phyloP scores from a whole-genome alignment of 35 echinoderm and acorn worm species.

The Diadema setosum region DNA sequence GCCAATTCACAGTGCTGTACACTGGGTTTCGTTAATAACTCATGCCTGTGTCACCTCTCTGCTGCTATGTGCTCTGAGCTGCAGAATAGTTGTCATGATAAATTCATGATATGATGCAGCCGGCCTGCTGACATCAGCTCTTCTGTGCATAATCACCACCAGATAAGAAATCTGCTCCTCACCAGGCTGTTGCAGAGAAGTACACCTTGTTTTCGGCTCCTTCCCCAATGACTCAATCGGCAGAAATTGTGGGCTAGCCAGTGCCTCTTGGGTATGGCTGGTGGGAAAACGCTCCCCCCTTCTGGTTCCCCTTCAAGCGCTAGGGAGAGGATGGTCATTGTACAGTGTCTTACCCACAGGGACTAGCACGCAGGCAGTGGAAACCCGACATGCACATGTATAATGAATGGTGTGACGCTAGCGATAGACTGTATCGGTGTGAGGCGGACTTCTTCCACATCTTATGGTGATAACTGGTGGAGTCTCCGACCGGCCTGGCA shows the following conservation, averaged over 20 bases:
- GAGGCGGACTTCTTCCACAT: neutral
- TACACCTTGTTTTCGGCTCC: too few species aligned
- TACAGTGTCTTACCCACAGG: neutral
- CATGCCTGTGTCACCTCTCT: neutral
- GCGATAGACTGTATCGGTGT: neutral
- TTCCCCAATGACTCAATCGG: too few species aligned
- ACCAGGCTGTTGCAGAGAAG: too few species aligned
- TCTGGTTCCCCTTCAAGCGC: neutral
- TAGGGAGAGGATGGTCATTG: neutral
- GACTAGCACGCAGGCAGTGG: neutral
- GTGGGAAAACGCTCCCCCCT: neutral
- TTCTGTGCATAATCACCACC: too few species aligned
- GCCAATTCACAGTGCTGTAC: neutral
- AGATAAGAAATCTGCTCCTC: too few species aligned
- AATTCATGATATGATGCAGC: neutral
- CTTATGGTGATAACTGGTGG: neutral
- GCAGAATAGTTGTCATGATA: neutral
- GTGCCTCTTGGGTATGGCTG: neutral
- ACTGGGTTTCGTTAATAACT: neutral
- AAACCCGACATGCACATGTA: neutral
- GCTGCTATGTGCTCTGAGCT: neutral
- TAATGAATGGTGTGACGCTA: constrained; percentile 18
- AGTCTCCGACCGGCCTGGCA: neutral
- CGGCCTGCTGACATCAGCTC: too few species aligned
- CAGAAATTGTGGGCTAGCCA: too few species aligned